Base-by-base conservation (phyloP, 2,797 vertebrate genomes). In the Crocidura indochinensis region DNA sequence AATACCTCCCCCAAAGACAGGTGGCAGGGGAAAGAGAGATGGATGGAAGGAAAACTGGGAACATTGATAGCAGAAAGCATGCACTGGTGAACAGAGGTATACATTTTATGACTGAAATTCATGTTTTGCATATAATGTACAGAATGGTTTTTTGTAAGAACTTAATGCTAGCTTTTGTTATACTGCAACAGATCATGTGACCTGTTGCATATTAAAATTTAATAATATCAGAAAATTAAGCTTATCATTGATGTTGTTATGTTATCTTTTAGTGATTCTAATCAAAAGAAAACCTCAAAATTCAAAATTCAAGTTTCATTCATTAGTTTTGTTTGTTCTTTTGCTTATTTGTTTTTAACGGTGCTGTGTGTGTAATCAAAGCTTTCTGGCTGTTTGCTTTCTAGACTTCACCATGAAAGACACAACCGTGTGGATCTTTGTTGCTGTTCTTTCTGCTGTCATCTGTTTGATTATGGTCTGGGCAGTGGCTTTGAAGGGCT, bases 401-500 rank as follows among this genome's bases (percentile, higher is more conserved):
- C 88, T 97, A 99, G 99, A 98, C 84, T 95, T 98, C 71, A 94
- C 83, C 92, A 87, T 96, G 80, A 98, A 94, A 71, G 98, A 99
- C 88, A 97, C 96, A 87, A 98, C 98, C 1, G 64, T 98, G 80
- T 99, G 99, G 99, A 98, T 99, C 95, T 90, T 99, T 38, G 94
- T 99, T 44, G 97, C 94, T 0, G 75, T 99, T 87, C 97, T 99
- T 87, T 98, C 98, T 65, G 98, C 97, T 91, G 97, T 99, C 76
- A 89, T 98, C 96, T 98, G 99, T 96, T 94, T 99, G 96, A 97
- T 99, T 93, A 93, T 99, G 95, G 96, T 96, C 76, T 99, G 98
- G 98, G 97, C 98, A 77, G 94, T 99, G 87, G 97, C 98, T 95
- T 94, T 99, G 91, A 99, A 99, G 93, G 97, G 98, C 84, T 98